These are phyloP conservation scores for Acanthacorydalis orientalis DNA, from an alignment of 2,888 invertebrate genomes.

Conservation along the genomic window DNA sequence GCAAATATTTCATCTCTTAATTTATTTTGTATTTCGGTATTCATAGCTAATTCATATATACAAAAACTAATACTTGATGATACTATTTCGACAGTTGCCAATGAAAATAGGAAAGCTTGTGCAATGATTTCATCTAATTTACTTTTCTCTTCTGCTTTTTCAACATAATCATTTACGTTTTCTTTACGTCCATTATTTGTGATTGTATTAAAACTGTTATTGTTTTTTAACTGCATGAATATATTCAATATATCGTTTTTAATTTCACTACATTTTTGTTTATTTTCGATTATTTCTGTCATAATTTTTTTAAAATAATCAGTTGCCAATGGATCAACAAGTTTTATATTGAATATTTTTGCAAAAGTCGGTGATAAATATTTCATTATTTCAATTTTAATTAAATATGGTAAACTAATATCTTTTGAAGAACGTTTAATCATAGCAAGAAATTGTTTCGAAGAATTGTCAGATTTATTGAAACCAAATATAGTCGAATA, in stretches of 20 bases:
- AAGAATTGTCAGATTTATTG: too few species aligned
- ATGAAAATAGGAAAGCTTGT: constrained; percentile 7
- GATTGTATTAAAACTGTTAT: neutral
- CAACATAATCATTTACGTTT: too few species aligned
- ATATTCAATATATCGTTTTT: neutral
- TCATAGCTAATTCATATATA: constrained; percentile 13
- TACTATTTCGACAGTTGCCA: constrained; percentile 16
- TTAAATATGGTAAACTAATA: too few species aligned
- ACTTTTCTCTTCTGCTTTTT: neutral
- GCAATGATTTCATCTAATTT: constrained; percentile 7
- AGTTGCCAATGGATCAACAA: neutral
- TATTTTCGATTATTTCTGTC: neutral
- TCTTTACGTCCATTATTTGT: too few species aligned
- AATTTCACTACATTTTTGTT: neutral
- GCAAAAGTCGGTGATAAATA: neutral
- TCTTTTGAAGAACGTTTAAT: too few species aligned
- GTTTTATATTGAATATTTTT: too few species aligned
- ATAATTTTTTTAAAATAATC: neutral
- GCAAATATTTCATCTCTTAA: constrained; percentile 14
- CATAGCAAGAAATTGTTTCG: too few species aligned
- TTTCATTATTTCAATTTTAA: too few species aligned
- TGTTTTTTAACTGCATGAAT: neutral
- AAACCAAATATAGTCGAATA: too few species aligned
- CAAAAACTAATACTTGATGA: constrained; percentile 14
- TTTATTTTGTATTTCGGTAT: constrained; percentile 14